A percentile compares a stretch with the other conserved stretches of the same genome.
phyloP scores from a whole-genome alignment of 2,797 vertebrate genomes.

The Phataginus tetradactyla region DNA sequence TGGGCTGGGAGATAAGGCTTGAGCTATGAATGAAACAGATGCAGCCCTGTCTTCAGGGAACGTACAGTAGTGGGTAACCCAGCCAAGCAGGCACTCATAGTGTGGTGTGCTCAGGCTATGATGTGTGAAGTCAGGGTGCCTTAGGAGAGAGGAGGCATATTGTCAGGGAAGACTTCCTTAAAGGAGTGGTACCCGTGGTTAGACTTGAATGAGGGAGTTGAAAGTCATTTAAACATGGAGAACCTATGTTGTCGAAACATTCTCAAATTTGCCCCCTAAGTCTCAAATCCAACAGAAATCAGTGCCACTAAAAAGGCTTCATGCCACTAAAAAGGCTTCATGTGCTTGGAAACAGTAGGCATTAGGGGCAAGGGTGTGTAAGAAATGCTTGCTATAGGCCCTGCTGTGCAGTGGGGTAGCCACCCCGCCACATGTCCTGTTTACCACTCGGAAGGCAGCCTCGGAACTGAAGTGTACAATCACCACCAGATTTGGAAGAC shows the following conservation, averaged over 20 bases:
- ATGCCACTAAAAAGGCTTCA: too few relatives aligned
- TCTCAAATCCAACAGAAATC: background rate
- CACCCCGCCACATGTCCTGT: background rate
- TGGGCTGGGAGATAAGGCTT: background rate
- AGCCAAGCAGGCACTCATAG: background rate
- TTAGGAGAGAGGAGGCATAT: background rate
- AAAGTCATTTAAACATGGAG: background rate
- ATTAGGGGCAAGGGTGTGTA: background rate
- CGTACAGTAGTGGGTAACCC: background rate
- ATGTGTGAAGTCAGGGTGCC: background rate
- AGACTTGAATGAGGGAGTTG: background rate
- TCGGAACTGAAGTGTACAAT: background rate
- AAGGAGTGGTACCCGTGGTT: background rate
- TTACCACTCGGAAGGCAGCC: background rate
- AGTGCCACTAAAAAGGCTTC: background rate
- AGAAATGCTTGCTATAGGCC: background rate
- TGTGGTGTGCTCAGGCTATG: too few relatives aligned
- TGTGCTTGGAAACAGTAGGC: background rate
- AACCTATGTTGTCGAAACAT: background rate
- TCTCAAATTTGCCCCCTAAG: background rate
- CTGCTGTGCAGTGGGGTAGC: rapidly evolving
- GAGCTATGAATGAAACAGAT: background rate
- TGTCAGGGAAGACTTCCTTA: background rate
- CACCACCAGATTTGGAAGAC: background rate
- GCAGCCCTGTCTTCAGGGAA: slow-evolving; percentile 9